These are phyloP conservation scores for Drosophila varians DNA, from an alignment of 1,140 invertebrate genomes.

Conservation along the genomic window DNA sequence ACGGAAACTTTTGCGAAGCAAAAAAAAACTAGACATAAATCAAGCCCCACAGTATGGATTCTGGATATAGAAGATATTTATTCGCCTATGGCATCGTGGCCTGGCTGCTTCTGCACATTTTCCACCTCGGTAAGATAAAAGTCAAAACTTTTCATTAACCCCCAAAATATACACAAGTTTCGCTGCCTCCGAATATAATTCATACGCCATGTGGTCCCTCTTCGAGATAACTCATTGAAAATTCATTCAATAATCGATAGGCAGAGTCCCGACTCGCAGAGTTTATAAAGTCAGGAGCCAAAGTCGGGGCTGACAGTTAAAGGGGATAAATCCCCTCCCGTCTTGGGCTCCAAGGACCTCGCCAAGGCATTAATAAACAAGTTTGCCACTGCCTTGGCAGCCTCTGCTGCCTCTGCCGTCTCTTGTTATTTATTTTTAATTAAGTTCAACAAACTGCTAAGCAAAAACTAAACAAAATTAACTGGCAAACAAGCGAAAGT, in stretches of 20 bases:
- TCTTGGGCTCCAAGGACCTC: constrained; percentile 9
- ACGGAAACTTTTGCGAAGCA: constrained; percentile 22
- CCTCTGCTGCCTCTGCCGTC: background rate
- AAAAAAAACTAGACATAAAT: constrained; percentile 7
- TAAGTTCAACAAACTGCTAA: constrained; percentile 76
- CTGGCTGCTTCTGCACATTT: constrained; percentile 22
- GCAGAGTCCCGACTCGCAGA: constrained; percentile 2
- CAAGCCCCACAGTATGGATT: constrained; percentile 16
- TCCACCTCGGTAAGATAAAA: constrained; percentile 26
- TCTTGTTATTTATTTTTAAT: constrained; percentile 76
- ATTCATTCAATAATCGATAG: constrained; percentile 46
- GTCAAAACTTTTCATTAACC: constrained; percentile 16
- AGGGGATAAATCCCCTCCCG: background rate
- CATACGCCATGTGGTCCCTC: constrained; percentile 22
- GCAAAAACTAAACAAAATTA: constrained; percentile 75
- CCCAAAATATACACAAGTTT: constrained; percentile 11
- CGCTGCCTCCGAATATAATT: constrained; percentile 3
- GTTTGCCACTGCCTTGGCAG: constrained; percentile 28
- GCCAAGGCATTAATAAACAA: constrained; percentile 63
- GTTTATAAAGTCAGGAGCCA: constrained; percentile 30
- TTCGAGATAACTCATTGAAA: constrained; percentile 27
- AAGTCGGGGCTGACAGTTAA: constrained; percentile 33
- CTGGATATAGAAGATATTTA: constrained; percentile 5
- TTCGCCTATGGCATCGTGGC: constrained; percentile 6
- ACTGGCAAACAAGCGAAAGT: constrained; percentile 48